A percentile compares a stretch with the other conserved stretches of the same genome.
Conservation (phyloP, 2,113 vertebrate species). For the Aix galericulata region DNA sequence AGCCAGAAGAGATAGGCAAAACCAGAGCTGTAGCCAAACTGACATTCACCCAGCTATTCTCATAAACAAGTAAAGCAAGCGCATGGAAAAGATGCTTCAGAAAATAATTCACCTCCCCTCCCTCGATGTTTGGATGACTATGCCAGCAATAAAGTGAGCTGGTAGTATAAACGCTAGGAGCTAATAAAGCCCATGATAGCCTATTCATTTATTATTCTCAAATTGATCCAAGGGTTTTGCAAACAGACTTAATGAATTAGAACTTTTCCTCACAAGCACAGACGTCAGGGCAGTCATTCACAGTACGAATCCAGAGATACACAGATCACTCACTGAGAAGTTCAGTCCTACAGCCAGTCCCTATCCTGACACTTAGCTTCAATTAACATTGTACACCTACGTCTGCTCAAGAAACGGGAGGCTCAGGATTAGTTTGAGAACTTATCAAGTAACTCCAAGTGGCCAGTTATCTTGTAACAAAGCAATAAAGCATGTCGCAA, state of each 20-base stretch:
- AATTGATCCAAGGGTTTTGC: not conserved
- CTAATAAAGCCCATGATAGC: not conserved
- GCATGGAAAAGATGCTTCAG: not conserved
- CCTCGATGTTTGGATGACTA: not conserved
- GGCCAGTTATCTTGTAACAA: conserved; percentile 18
- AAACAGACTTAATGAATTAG: not conserved
- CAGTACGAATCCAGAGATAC: not conserved
- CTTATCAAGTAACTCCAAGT: conserved; percentile 1
- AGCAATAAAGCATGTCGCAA: conserved; percentile 15
- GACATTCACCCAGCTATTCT: not conserved
- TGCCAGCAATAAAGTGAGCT: not conserved
- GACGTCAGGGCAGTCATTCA: not conserved
- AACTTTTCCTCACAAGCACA: not conserved
- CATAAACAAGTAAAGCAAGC: not conserved
- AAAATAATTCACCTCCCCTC: not conserved
- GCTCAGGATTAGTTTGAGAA: conserved; percentile 13
- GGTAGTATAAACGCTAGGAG: not conserved
- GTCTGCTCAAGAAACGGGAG: not conserved
- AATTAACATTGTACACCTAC: not conserved
- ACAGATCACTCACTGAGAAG: not conserved
- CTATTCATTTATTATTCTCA: not conserved
- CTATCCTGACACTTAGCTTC: not conserved
- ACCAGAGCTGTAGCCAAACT: not conserved
- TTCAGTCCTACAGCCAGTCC: not conserved
- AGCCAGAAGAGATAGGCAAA: not conserved